Percentiles rank a stretch among this genome's conserved stretches.
These are phyloP conservation scores for Ooceraea biroi DNA, from an alignment of 1,140 invertebrate genomes.

Conservation along the genomic window DNA sequence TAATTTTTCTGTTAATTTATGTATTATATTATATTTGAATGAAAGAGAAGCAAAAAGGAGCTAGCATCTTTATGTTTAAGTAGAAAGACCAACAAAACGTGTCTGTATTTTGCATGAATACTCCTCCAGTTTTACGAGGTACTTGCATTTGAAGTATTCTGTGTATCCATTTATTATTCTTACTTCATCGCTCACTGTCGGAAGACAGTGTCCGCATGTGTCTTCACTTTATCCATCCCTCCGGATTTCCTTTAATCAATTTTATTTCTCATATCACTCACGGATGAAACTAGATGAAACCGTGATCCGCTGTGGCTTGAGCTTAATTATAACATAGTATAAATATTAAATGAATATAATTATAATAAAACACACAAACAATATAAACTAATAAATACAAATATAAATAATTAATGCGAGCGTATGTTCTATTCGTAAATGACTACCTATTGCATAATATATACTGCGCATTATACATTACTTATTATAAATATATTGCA, in stretches of 20 bases:
- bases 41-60: neutral
- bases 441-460: too few relatives aligned
- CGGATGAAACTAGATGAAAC: constrained; percentile 20
- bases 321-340: too few relatives aligned
- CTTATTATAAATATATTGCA: neutral
- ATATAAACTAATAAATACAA: too few relatives aligned
- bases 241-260: constrained; percentile 1
- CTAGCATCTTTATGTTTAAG: neutral
- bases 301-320: neutral
- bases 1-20: neutral
- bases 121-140: too few relatives aligned
- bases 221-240: neutral
- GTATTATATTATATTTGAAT: neutral
- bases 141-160: too few relatives aligned
- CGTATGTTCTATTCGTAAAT: neutral
- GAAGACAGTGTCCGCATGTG: neutral
- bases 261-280: constrained; percentile 4
- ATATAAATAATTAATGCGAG: neutral
- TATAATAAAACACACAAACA: too few relatives aligned
- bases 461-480: too few relatives aligned
- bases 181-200: neutral
- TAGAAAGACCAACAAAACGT: neutral
- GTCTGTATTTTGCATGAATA: neutral
- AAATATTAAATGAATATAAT: too few relatives aligned
- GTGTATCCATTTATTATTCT: neutral